A percentile compares a stretch with the other conserved stretches of the same genome.
Evolutionary conservation across 2,113 vertebrate species (phyloP).

Genomic region (Daphoenositta chrysoptera): DNA sequence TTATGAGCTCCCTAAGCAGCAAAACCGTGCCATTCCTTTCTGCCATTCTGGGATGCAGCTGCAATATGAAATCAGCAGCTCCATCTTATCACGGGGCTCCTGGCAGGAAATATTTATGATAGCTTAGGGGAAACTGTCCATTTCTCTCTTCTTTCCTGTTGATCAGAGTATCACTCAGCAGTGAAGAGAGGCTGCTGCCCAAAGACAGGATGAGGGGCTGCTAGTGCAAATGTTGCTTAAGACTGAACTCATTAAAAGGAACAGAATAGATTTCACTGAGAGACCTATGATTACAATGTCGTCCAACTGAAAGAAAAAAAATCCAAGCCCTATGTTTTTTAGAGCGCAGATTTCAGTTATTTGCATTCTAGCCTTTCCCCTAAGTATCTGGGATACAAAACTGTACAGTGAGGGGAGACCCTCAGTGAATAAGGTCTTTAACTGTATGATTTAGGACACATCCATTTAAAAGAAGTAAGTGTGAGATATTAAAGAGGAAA

Average conservation of each 20-base stretch:
- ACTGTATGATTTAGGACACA: not conserved
- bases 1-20: not conserved
- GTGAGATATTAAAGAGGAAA: not conserved
- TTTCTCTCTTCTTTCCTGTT: not conserved
- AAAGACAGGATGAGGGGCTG: not conserved
- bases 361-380: not conserved
- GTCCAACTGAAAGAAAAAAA: not conserved
- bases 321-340: fast-evolving
- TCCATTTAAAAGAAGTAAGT: not conserved
- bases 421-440: not conserved
- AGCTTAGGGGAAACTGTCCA: not conserved
- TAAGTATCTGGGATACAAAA: not conserved
- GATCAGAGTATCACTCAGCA: not conserved
- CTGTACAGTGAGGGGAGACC: not conserved
- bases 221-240: not conserved
- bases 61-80: not conserved
- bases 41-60: not conserved
- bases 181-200: not conserved
- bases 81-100: not conserved
- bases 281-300: not conserved
- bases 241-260: not conserved
- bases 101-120: not conserved
- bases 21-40: fast-evolving
- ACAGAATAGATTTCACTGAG: not conserved
- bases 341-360: not conserved